These are phyloP conservation scores for Vannuccia rotundouncinata DNA, from an alignment of 2,888 invertebrate genomes.

Conservation along the genomic window DNA sequence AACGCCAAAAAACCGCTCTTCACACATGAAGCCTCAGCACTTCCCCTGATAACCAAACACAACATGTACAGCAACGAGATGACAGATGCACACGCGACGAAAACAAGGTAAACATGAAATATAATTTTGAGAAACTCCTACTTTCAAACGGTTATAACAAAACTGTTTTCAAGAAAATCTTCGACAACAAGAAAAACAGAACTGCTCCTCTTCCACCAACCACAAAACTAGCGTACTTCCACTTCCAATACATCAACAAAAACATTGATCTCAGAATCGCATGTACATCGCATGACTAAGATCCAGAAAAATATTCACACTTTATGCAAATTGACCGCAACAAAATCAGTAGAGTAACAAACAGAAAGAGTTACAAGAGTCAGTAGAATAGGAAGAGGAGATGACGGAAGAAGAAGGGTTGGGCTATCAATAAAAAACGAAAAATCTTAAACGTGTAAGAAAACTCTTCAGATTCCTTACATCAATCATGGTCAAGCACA, in stretches of 20 bases:
- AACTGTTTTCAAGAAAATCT: conserved; percentile 5
- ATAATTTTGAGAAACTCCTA: not conserved
- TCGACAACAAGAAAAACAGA: conserved; percentile 1
- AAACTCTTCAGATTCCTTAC: too few species aligned
- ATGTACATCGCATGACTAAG: too few species aligned
- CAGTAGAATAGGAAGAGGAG: too few species aligned
- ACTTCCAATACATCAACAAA: conserved; percentile 5
- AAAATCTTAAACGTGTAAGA: too few species aligned
- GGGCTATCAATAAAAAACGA: too few species aligned
- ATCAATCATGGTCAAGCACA: too few species aligned
- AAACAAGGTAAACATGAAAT: not conserved
- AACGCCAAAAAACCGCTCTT: not conserved
- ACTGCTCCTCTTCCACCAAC: not conserved
- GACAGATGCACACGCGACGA: conserved; percentile 12
- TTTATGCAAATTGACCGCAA: too few species aligned
- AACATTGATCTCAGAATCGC: conserved; percentile 19
- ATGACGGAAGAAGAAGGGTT: too few species aligned
- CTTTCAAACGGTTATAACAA: conserved; percentile 5
- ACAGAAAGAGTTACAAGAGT: too few species aligned
- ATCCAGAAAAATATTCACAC: too few species aligned
- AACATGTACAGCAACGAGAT: not conserved
- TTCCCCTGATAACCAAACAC: not conserved
- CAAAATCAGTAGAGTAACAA: too few species aligned
- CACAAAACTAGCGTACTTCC: too few species aligned
- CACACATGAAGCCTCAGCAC: conserved; percentile 11